Conservation (phyloP, 2,888 invertebrate species). For the Pecten maximus region DNA sequence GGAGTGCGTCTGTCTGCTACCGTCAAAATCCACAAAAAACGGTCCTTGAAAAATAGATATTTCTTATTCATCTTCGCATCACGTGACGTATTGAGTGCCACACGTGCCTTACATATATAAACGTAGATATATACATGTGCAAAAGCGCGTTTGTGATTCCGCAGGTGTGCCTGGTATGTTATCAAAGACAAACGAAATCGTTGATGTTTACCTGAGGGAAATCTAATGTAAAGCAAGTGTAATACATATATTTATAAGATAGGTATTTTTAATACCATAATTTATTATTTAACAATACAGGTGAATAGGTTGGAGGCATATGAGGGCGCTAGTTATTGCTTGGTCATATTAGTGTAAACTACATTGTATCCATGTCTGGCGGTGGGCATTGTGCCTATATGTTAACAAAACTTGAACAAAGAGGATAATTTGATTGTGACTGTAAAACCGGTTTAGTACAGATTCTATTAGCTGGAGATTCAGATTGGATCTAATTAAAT, state of each 20-base stretch:
- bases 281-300: neutral
- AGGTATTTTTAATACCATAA: neutral
- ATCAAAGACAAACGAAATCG: neutral
- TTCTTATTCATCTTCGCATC: neutral
- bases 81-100: neutral
- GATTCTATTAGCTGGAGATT: neutral
- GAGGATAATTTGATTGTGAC: neutral
- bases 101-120: no score
- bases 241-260: neutral
- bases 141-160: no score
- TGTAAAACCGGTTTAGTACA: neutral
- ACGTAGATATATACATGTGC: no score
- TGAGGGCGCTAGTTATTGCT: neutral
- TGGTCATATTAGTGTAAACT: neutral
- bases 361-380: neutral
- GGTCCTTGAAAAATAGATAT: neutral
- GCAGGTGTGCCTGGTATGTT: neutral
- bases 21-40: neutral
- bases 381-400: neutral
- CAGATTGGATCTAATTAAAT: neutral
- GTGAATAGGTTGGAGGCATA: neutral
- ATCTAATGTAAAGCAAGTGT: neutral
- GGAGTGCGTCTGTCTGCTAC: neutral
- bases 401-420: neutral
- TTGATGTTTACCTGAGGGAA: neutral